Evolutionary conservation across 2,888 invertebrate species (phyloP), one percentile per base, ranked within the genome.

Genomic region (Drosophila anomelani): DNA sequence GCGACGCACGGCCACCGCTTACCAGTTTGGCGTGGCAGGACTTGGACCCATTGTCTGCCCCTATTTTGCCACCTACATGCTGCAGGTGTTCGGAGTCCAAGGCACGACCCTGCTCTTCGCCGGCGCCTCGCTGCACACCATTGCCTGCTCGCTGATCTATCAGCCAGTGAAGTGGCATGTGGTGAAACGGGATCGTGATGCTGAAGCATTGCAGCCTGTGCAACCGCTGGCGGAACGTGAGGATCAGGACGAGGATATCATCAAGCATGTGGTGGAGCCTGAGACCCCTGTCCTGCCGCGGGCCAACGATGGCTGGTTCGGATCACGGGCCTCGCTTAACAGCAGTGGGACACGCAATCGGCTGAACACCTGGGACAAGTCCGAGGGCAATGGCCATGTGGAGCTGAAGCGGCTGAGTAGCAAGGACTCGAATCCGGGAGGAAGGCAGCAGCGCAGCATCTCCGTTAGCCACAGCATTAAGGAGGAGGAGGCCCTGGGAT

Each of bases 161-260:
- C 96, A 96, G 86, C 96, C 96, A 4, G 95, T 96, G 0, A 95
- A 95, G 90, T 95, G 95, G 95, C 96, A 96, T 89, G 93, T 94
- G 5, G 94, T 94, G 87, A 93, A 92, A 80, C 93, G 68, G 92
- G 93, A 63, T 5, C 75, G 56, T 34, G 90, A 91, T 38, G 81
- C 81, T 0, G 91, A 91, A 70, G 85, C 85, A 5, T 36, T 75
- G 34, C 76, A 85, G 64, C 59, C 63, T 10, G 60, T 58, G 0
- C 57, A 81, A 93, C 93, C 56, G 1, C 59, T 57, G 20, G 15
- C 57, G 15, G 69, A 53, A 17, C 62, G 64, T 12, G 80, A 81
- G 4, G 80, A 90, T 81, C 94, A 95, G 86, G 95, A 95, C 80
- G 94, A 95, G 55, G 93, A 94, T 36, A 90, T 93, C 7, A 94